Evolutionary conservation across 2,113 vertebrate genomes (phyloP).

Genomic region (Prunella himalayana): DNA sequence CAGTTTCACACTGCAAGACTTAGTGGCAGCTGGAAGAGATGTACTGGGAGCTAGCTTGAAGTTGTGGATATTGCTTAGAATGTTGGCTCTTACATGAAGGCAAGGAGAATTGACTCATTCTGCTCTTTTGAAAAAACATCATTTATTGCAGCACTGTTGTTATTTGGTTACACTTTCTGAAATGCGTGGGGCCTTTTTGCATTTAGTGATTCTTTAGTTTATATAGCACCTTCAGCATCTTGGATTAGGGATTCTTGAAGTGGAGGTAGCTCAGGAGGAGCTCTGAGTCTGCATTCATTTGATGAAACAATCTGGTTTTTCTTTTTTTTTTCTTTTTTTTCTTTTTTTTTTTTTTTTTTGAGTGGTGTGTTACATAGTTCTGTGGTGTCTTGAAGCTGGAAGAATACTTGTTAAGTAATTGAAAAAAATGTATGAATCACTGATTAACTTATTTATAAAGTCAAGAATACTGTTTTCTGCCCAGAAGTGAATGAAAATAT

Average conservation of each 20-base stretch:
- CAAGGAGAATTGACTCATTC: not conserved
- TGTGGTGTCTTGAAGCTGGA: not conserved
- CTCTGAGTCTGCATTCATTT: not conserved
- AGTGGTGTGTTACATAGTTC: not conserved
- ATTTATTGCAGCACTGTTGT: not conserved
- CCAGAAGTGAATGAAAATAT: not conserved
- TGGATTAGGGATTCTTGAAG: not conserved
- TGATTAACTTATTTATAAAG: not conserved
- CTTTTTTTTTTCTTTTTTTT: too few species aligned
- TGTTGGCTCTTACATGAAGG: not conserved
- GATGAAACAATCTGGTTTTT: too few species aligned
- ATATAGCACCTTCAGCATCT: not conserved
- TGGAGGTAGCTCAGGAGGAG: not conserved
- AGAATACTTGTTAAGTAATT: not conserved
- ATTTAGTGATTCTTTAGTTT: not conserved
- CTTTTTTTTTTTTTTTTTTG: not conserved
- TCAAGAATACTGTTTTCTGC: not conserved
- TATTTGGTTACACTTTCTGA: not conserved
- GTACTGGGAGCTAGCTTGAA: not conserved
- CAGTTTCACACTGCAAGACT: not conserved
- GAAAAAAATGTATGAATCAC: not conserved
- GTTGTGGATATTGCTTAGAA: not conserved
- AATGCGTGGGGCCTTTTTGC: not conserved
- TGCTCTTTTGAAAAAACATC: not conserved
- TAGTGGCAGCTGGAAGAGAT: not conserved